Conservation (phyloP, 2,797 vertebrate genomes). For the Pantherophis alleghaniensis region DNA sequence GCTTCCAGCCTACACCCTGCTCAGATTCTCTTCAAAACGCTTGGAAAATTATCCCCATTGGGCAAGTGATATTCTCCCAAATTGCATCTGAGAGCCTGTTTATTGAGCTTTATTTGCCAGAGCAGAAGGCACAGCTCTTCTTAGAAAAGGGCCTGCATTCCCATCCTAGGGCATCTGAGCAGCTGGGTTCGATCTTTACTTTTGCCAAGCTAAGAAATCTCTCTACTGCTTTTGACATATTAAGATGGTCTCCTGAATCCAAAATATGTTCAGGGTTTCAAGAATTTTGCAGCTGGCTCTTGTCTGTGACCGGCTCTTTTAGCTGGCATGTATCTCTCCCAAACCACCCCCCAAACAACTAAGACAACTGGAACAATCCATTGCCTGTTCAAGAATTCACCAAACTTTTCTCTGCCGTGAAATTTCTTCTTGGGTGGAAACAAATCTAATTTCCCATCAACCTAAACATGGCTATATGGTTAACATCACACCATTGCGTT, state of each 20-base stretch:
- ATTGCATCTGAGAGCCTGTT: slow-evolving; percentile 52
- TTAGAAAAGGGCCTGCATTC: neutral
- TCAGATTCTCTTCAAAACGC: neutral
- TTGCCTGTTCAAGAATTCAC: neutral
- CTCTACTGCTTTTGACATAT: slow-evolving; percentile 53
- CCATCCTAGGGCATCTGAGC: slow-evolving; percentile 48
- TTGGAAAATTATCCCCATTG: slow-evolving; percentile 37
- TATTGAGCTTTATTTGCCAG: slow-evolving; percentile 31
- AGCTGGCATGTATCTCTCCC: slow-evolving; percentile 32
- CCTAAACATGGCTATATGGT: neutral
- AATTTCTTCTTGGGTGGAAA: neutral
- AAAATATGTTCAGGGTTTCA: slow-evolving; percentile 59
- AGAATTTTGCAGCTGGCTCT: slow-evolving; percentile 56
- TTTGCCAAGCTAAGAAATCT: slow-evolving; percentile 53
- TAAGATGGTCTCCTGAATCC: slow-evolving; percentile 49
- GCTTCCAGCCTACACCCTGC: neutral
- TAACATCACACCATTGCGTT: neutral
- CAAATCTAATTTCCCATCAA: neutral
- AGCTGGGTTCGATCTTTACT: slow-evolving; percentile 50
- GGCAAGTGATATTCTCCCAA: slow-evolving; percentile 40
- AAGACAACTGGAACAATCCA: slow-evolving; percentile 25
- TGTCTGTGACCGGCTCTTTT: slow-evolving; percentile 6
- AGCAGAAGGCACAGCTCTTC: neutral
- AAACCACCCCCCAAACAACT: neutral
- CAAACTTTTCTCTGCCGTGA: neutral